Percentiles rank a stretch among this genome's conserved stretches.
phyloP scores from a whole-genome alignment of 2,797 vertebrate species.

The Sebastolobus altivelis region DNA sequence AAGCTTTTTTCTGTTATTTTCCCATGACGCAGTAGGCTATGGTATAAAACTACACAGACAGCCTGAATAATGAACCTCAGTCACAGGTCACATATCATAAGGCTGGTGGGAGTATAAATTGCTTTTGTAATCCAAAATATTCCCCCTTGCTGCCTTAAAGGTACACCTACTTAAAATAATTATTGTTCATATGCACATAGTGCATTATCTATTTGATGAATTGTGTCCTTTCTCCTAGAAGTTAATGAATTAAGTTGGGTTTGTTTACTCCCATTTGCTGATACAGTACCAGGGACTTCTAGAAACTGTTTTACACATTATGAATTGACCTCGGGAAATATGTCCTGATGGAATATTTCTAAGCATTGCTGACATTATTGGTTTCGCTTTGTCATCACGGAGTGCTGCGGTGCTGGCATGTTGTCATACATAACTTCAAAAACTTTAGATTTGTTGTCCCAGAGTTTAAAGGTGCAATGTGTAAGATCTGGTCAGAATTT shows the following conservation, averaged over 20 bases:
- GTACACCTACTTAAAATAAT: slow-evolving; percentile 18
- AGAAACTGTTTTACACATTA: slow-evolving; percentile 13
- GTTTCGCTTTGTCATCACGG: not conserved
- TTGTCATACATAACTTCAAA: not conserved
- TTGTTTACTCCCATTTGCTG: slow-evolving; percentile 33
- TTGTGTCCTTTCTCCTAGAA: slow-evolving; percentile 6
- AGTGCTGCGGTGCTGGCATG: not conserved
- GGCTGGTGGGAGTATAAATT: slow-evolving; percentile 9
- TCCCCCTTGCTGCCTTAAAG: not conserved
- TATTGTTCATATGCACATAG: slow-evolving; percentile 1
- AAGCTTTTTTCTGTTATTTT: slow-evolving; percentile 22
- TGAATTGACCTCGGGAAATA: slow-evolving; percentile 23
- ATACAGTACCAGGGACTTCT: not conserved
- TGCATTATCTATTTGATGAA: slow-evolving; percentile 21
- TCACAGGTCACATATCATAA: slow-evolving; percentile 17
- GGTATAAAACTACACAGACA: slow-evolving; percentile 1
- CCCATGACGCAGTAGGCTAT: slow-evolving; percentile 7
- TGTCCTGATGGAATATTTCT: not conserved
- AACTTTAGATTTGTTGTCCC: not conserved
- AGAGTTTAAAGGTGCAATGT: not conserved
- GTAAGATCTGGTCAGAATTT: not conserved
- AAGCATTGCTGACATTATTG: slow-evolving; percentile 8
- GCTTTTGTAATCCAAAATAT: slow-evolving; percentile 22
- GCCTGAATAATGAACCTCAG: slow-evolving; percentile 19
- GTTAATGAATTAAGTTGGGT: slow-evolving; percentile 32